Base-by-base conservation (phyloP, 2,113 vertebrate species). In the Saiga tatarica region DNA sequence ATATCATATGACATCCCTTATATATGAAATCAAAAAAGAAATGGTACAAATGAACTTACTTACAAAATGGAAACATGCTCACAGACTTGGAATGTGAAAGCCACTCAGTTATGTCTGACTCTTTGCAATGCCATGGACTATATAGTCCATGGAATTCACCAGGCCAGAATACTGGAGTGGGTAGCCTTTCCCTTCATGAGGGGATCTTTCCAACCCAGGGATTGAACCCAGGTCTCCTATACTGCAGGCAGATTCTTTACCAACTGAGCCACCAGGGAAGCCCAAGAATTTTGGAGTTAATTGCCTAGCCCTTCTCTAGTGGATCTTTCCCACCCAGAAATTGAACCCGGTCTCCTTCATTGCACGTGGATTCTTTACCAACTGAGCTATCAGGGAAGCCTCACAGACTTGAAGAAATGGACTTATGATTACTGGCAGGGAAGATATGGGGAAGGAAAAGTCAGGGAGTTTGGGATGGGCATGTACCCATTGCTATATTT, bases 311-410 rank as follows among this genome's bases (percentile, higher is more conserved):
- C n/a, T 71, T 71, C n/a, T 71, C n/a, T 17, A 36, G n/a, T 21
- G n/a, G 64, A 71, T 71, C 64, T 36, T 71, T 0, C n/a, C n/a
- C 64, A 36, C 64, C 64, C 17, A 71, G 64, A n/a, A 71, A 71
- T 1, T 36, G n/a, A 71, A 36, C 17, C 0, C 0, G 64, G 17
- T 21, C 64, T 71, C 9, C 64, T 11, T 36, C 64, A 21, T 21
- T 71, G n/a, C 9, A 36, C 17, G 17, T 2, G 9, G n/a, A 39
- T 71, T 71, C 67, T 12, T 71, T 39, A 71, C 64, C 64, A 71
- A 71, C n/a, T 12, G n/a, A 71, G 19, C 64, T 21, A 36, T 71
- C 9, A 36, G 10, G 9, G 9, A 23, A 71, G 64, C 9, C 36
- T 74, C 36, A 13, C 19, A 74, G 71, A 74, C 36, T 74, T 42